Evolutionary conservation across 2,888 invertebrate species (phyloP).

Genomic region (Eustalomyia histrio): DNA sequence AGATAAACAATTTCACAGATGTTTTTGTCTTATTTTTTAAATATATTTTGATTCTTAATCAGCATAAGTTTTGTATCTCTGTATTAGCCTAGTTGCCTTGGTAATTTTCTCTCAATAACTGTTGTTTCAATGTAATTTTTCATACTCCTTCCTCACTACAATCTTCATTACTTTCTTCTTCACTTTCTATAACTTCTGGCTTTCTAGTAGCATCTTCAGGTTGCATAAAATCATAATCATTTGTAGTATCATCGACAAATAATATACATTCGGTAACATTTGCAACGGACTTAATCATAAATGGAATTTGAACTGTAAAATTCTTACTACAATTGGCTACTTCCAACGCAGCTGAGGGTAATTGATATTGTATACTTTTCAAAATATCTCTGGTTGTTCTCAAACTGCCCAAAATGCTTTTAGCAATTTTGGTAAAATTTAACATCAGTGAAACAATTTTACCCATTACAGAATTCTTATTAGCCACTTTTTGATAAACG

Average conservation of each 20-base stretch:
- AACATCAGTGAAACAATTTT: slow-evolving; percentile 71
- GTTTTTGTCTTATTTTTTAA: too few relatives aligned
- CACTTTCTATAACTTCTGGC: slow-evolving; percentile 8
- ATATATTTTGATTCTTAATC: too few relatives aligned
- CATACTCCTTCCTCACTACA: too few relatives aligned
- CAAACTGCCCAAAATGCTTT: slow-evolving; percentile 69
- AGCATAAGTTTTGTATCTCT: too few relatives aligned
- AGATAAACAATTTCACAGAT: too few relatives aligned
- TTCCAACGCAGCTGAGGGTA: slow-evolving; percentile 69
- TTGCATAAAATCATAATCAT: slow-evolving; percentile 70
- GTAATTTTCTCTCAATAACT: too few relatives aligned
- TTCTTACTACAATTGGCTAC: slow-evolving; percentile 66
- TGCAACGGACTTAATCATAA: slow-evolving; percentile 69
- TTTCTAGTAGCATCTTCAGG: slow-evolving; percentile 67
- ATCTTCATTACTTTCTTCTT: slow-evolving; percentile 15
- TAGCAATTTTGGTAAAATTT: slow-evolving; percentile 70
- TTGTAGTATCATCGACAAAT: slow-evolving; percentile 66
- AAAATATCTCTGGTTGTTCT: slow-evolving; percentile 69
- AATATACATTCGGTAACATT: slow-evolving; percentile 72
- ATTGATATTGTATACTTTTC: slow-evolving; percentile 67
- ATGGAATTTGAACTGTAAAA: slow-evolving; percentile 70
- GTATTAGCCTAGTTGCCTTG: too few relatives aligned
- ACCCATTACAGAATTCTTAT: slow-evolving; percentile 71
- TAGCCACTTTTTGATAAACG: slow-evolving; percentile 73
- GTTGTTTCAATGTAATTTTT: too few relatives aligned